Conservation (phyloP, 2,888 invertebrate species). For the Andrena dorsata region DNA sequence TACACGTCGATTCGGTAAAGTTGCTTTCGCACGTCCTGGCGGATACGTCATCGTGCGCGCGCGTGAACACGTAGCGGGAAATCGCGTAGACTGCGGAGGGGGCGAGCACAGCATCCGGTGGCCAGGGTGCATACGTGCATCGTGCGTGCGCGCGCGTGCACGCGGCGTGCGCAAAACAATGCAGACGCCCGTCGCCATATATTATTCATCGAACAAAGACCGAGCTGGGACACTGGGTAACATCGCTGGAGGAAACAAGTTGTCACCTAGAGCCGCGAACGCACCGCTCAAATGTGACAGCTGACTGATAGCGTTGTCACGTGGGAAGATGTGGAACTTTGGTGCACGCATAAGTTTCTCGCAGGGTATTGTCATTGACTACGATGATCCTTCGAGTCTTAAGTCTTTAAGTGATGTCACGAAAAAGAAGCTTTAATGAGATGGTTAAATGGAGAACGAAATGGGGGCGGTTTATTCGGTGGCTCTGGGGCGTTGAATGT, state of each 20-base stretch:
- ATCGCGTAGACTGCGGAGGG: conserved; percentile 81
- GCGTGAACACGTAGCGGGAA: conserved; percentile 82
- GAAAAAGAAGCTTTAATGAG: not conserved
- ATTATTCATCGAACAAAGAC: conserved; percentile 81
- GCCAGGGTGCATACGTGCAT: conserved; percentile 62
- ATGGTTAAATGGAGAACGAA: not conserved
- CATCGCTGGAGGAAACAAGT: conserved; percentile 71
- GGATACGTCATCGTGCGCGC: conserved; percentile 63
- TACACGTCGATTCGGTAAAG: conserved; percentile 57
- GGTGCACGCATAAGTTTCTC: not conserved
- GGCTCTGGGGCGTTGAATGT: not conserved
- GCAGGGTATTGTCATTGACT: not conserved
- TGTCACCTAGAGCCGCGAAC: conserved; percentile 68
- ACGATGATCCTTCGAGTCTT: not conserved
- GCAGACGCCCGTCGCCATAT: conserved; percentile 82
- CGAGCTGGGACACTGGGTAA: conserved; percentile 67
- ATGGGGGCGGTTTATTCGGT: not conserved
- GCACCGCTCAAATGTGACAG: conserved; percentile 56
- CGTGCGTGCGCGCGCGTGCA: conserved; percentile 58
- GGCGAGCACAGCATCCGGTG: conserved; percentile 82
- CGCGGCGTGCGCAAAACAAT: conserved; percentile 80
- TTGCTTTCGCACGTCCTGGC: conserved; percentile 56
- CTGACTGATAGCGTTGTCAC: conserved; percentile 9
- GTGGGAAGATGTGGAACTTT: not conserved
- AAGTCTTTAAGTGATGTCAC: not conserved